Percentiles rank a stretch among this genome's conserved stretches.
phyloP scores from a whole-genome alignment of 2,888 invertebrate species.

The Salpingus planirostris region DNA sequence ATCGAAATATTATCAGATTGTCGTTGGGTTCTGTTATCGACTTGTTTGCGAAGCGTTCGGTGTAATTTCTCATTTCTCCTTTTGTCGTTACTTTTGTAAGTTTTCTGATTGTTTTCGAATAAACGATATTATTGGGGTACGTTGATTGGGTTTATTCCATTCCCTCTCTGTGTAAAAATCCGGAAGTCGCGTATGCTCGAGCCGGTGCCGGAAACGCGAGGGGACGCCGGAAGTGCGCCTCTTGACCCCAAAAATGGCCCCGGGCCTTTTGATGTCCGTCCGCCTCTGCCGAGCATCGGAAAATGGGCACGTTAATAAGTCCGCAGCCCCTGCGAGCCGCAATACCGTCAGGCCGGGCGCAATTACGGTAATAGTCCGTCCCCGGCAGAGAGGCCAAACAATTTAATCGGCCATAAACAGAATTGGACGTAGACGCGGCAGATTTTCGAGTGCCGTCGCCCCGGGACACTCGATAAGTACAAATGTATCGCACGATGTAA shows the following conservation, averaged over 20 bases:
- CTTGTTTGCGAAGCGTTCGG: constrained; percentile 1
- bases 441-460: constrained; percentile 30
- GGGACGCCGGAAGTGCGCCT: constrained; percentile 7
- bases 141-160: not conserved
- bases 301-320: too few relatives aligned
- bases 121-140: constrained; percentile 14
- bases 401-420: constrained; percentile 24
- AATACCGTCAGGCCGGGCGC: too few relatives aligned
- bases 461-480: constrained; percentile 11
- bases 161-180: constrained; percentile 2
- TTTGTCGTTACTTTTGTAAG: constrained; percentile 15
- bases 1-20: not conserved
- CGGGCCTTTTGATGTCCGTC: too few relatives aligned
- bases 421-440: constrained; percentile 24
- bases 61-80: constrained; percentile 1
- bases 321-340: too few relatives aligned
- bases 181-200: constrained; percentile 9
- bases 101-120: constrained; percentile 14
- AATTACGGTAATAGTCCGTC: too few relatives aligned
- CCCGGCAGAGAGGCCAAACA: too few relatives aligned
- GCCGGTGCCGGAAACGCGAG: constrained; percentile 5
- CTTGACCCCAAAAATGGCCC: too few relatives aligned
- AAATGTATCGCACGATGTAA: constrained; percentile 23
- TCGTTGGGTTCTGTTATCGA: not conserved
- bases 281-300: too few relatives aligned